Conservation (phyloP, 2,888 invertebrate species). For the Cantharis rufa region DNA sequence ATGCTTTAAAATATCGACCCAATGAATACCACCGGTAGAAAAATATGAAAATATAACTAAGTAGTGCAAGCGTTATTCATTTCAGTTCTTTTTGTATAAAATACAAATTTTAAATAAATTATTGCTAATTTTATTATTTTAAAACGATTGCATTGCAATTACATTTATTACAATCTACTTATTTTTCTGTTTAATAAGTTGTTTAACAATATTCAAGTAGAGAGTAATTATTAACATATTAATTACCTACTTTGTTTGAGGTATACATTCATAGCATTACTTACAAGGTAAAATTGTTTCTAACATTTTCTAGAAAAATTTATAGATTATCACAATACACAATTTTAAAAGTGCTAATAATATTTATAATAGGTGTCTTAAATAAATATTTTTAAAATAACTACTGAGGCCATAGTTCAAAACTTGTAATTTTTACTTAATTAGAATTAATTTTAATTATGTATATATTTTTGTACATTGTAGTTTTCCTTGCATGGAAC, state of each 20-base stretch:
- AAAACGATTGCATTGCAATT: conserved; percentile 19
- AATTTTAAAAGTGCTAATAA: background rate
- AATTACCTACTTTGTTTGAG: background rate
- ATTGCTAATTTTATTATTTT: background rate
- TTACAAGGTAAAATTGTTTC: background rate
- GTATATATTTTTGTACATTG: background rate
- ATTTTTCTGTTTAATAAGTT: background rate
- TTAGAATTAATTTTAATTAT: no score
- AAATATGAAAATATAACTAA: no score
- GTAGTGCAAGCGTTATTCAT: no score
- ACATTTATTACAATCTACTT: conserved; percentile 7
- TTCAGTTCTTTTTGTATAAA: background rate
- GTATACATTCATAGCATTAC: background rate
- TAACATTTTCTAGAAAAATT: background rate
- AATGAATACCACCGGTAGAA: no score
- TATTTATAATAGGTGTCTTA: background rate
- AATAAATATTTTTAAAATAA: background rate
- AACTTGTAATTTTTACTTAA: background rate
- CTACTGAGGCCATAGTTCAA: background rate
- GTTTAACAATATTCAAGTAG: background rate
- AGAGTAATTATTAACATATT: background rate
- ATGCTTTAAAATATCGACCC: no score
- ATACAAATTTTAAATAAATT: background rate
- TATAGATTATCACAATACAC: background rate
- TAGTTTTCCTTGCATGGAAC: background rate